Percentiles rank a stretch among this genome's conserved stretches.
These are phyloP conservation scores for Styela plicata DNA, from an alignment of 23 tunicate genomes.

Conservation along the genomic window DNA sequence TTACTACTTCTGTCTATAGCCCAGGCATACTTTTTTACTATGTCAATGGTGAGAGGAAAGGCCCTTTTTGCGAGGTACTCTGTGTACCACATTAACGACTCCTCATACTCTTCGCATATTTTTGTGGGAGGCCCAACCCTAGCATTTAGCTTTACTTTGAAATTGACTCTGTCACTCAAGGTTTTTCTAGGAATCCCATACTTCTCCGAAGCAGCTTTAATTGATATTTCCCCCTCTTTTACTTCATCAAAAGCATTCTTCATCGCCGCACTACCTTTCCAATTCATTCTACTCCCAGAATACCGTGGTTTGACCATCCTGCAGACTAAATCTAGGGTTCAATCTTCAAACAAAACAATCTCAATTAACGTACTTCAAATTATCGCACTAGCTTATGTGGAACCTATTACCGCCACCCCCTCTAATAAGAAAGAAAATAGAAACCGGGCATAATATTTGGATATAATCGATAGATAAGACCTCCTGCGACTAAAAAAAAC, in stretches of 20 bases:
- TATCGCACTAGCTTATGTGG: too few species aligned
- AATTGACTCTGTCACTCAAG: not conserved
- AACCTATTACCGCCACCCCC: not conserved
- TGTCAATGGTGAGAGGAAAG: not conserved
- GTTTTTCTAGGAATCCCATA: not conserved
- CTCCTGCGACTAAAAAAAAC: not conserved
- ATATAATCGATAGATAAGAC: too few species aligned
- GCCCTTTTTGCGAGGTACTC: not conserved
- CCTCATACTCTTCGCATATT: not conserved
- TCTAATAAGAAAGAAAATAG: too few species aligned
- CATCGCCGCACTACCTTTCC: not conserved
- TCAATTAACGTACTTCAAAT: not conserved
- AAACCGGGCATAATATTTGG: not conserved
- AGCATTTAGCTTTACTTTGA: not conserved
- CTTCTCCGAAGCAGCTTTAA: not conserved
- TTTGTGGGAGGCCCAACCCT: not conserved
- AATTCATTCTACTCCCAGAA: not conserved
- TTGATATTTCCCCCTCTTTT: not conserved
- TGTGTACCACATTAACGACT: not conserved
- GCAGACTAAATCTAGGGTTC: not conserved
- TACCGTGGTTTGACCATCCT: not conserved
- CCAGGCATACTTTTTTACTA: too few species aligned
- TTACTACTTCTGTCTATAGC: not conserved
- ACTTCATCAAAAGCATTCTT: not conserved
- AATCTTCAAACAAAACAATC: not conserved